These are phyloP conservation scores for Eupithecia subumbrata DNA, from an alignment of 2,888 invertebrate genomes.

Conservation along the genomic window DNA sequence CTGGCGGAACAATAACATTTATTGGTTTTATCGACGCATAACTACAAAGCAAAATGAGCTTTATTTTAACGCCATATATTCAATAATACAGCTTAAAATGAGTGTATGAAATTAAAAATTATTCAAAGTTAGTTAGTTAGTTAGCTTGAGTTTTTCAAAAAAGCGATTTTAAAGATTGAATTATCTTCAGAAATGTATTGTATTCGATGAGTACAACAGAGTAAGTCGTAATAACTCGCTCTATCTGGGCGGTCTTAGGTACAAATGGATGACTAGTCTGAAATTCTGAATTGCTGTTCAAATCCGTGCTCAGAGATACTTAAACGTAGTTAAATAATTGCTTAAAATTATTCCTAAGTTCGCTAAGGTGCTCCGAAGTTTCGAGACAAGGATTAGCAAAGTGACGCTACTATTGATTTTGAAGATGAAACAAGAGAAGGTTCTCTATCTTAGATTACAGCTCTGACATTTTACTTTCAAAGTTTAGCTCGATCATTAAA, in stretches of 20 bases:
- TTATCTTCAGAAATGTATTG: background rate
- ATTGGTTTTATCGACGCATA: background rate
- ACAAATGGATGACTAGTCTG: conserved; percentile 47
- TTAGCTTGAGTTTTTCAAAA: background rate
- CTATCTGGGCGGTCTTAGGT: conserved; percentile 48
- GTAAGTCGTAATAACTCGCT: conserved; percentile 19
- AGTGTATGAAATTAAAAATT: background rate
- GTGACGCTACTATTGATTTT: conserved; percentile 29
- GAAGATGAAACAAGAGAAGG: conserved; percentile 24
- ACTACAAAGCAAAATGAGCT: background rate
- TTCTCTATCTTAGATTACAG: conserved; percentile 9
- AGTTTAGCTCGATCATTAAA: background rate
- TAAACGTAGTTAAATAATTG: conserved; percentile 26
- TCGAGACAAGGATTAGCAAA: conserved; percentile 28
- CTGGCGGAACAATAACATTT: background rate
- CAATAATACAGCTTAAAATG: background rate
- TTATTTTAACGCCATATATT: background rate
- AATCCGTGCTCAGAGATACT: conserved; percentile 36
- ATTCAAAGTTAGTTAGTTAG: background rate
- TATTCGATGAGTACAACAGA: background rate
- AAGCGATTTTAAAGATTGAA: background rate
- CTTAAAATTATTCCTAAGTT: conserved; percentile 33
- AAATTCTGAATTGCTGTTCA: conserved; percentile 40
- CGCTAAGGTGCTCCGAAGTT: conserved; percentile 29
- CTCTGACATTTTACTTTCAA: conserved; percentile 8